phyloP scores from a whole-genome alignment of 2,113 vertebrate genomes.

The Syngnathoides biaculeatus region DNA sequence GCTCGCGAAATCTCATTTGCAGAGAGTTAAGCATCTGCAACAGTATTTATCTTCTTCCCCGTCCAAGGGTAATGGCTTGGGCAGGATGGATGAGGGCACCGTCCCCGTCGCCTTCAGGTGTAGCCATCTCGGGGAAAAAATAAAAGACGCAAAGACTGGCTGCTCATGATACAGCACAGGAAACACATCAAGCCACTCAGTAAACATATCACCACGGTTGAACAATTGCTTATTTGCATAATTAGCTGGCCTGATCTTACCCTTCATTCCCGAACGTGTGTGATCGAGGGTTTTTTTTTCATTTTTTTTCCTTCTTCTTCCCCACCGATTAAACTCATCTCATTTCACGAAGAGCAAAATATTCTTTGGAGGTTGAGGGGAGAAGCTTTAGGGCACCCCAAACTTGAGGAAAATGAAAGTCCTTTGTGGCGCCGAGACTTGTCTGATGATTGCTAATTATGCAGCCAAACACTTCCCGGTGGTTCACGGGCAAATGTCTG shows the following conservation, averaged over 20 bases:
- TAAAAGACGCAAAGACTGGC: conserved; percentile 79
- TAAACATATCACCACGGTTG: conserved; percentile 93
- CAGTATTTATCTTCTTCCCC: conserved; percentile 92
- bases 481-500: conserved; percentile 88
- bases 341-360: conserved; percentile 99
- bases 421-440: conserved; percentile 82
- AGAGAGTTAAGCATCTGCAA: conserved; percentile 82
- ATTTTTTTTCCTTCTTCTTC: conserved; percentile 73
- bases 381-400: conserved; percentile 89
- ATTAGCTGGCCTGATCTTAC: conserved; percentile 93
- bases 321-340: conserved; percentile 99
- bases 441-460: conserved; percentile 98
- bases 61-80: conserved; percentile 86
- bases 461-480: conserved; percentile 84
- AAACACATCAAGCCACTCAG: conserved; percentile 93
- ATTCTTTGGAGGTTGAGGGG: conserved; percentile 88
- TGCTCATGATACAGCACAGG: conserved; percentile 85
- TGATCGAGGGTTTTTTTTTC: conserved; percentile 26
- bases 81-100: conserved; percentile 85
- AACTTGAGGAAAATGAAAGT: conserved; percentile 79
- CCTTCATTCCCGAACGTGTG: conserved; percentile 50
- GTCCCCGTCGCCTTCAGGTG: conserved; percentile 85
- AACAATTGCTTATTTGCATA: conserved; percentile 98
- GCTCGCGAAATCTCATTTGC: conserved; percentile 73
- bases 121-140: conserved; percentile 65